These are phyloP conservation scores for Subacronicta megacephala DNA, from an alignment of 2,888 invertebrate species.

Conservation along the genomic window DNA sequence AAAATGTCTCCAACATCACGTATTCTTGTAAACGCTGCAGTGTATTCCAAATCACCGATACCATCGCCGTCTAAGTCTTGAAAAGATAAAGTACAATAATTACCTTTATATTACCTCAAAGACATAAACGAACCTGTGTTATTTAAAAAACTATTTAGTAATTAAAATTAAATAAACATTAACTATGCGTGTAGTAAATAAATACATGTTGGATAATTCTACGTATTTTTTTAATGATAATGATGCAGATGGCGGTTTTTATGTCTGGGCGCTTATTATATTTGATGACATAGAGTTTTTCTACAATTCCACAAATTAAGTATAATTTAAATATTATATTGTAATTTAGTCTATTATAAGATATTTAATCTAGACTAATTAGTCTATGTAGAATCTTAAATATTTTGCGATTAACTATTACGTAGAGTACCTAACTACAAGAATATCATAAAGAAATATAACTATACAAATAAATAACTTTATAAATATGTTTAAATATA, in stretches of 20 bases:
- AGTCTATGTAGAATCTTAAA: too few relatives aligned
- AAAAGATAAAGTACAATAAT: constrained; percentile 24
- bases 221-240: constrained; percentile 21
- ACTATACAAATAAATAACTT: too few relatives aligned
- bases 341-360: constrained; percentile 4
- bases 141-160: background rate
- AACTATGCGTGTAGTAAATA: constrained; percentile 21
- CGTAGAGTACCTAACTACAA: too few relatives aligned
- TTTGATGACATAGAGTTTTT: constrained; percentile 13
- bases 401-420: too few relatives aligned
- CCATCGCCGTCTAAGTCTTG: constrained; percentile 72
- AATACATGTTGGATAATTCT: constrained; percentile 18
- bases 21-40: constrained; percentile 93
- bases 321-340: constrained; percentile 6
- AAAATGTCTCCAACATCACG: constrained; percentile 93
- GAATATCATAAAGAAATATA: too few relatives aligned
- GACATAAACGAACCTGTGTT: too few relatives aligned
- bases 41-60: constrained; percentile 91
- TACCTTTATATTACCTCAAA: too few relatives aligned
- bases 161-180: constrained; percentile 3
- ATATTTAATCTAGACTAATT: too few relatives aligned
- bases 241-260: constrained; percentile 32
- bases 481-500: too few relatives aligned
- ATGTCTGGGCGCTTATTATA: constrained; percentile 10
- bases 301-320: background rate